These are phyloP conservation scores for Lagopus leucura DNA, from an alignment of 2,113 vertebrate species.

Conservation along the genomic window DNA sequence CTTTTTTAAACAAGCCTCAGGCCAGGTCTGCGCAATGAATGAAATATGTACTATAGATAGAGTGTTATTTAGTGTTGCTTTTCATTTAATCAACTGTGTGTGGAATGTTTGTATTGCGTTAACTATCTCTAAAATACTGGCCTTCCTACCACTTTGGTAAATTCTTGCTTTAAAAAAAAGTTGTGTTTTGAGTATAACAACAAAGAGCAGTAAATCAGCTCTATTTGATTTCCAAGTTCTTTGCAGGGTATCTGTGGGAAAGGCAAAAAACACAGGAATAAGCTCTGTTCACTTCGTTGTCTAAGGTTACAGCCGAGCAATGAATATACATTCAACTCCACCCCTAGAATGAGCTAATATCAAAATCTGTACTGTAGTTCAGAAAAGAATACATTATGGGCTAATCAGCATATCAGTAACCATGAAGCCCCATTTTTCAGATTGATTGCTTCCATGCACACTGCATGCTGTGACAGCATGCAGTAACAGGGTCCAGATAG, in stretches of 20 bases:
- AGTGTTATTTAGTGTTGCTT: constrained; percentile 75
- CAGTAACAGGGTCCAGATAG: neutral
- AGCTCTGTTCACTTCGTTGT: neutral
- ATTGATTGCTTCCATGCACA: neutral
- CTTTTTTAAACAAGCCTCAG: constrained; percentile 79
- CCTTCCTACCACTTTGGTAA: constrained; percentile 31
- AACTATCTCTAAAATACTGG: constrained; percentile 66
- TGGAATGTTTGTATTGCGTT: constrained; percentile 72
- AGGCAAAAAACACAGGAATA: neutral
- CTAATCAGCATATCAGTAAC: fast-evolving
- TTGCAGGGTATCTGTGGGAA: neutral
- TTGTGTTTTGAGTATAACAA: neutral
- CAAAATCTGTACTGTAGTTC: neutral
- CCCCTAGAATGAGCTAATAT: neutral
- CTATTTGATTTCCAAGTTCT: neutral
- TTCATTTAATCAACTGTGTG: constrained; percentile 76
- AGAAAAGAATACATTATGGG: neutral
- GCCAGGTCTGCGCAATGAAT: constrained; percentile 79
- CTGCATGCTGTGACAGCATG: neutral
- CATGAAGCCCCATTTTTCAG: neutral
- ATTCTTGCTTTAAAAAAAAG: neutral
- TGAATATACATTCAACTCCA: neutral
- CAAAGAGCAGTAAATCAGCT: constrained; percentile 12
- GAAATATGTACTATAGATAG: constrained; percentile 81
- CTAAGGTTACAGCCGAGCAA: neutral